Evolutionary conservation across 2,888 invertebrate genomes (phyloP).

Genomic region (Tenthredo mesomela): DNA sequence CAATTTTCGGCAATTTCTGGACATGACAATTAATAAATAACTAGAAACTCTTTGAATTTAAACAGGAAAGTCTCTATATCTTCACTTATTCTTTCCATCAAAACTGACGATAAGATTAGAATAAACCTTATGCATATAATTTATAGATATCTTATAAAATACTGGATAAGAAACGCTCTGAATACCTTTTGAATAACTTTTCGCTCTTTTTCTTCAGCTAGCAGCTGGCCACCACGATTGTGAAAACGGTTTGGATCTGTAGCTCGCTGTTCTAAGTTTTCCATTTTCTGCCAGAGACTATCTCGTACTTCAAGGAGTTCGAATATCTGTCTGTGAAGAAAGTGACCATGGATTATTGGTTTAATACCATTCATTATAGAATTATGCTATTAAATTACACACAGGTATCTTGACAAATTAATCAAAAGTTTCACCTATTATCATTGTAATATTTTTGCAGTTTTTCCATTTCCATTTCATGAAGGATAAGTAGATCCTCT

Average conservation of each 20-base stretch:
- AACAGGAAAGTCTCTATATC: neutral
- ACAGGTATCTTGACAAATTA: conserved; percentile 42
- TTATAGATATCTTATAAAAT: conserved; percentile 7
- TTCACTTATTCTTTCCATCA: neutral
- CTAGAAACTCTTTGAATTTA: neutral
- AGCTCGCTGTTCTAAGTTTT: conserved; percentile 87
- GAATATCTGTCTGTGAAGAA: conserved; percentile 81
- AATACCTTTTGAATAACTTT: conserved; percentile 84
- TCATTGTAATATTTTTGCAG: conserved; percentile 83
- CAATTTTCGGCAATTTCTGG: conserved; percentile 86
- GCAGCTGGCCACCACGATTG: conserved; percentile 92
- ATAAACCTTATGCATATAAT: conserved; percentile 51
- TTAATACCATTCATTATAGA: neutral
- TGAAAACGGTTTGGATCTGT: conserved; percentile 91
- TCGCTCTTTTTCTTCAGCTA: conserved; percentile 93
- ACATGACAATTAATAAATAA: conserved; percentile 52
- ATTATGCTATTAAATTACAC: conserved; percentile 34
- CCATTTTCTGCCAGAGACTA: conserved; percentile 87
- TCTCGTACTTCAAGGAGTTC: conserved; percentile 84
- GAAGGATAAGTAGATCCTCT: conserved; percentile 89
- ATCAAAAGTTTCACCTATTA: conserved; percentile 79
- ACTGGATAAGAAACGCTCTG: conserved; percentile 49
- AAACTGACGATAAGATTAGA: neutral
- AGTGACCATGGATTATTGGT: neutral
- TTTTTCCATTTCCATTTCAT: conserved; percentile 88